Percentiles rank a stretch among this genome's conserved stretches.
Conservation (phyloP, 1,140 invertebrate species). For the Leptonema lineaticorne region DNA sequence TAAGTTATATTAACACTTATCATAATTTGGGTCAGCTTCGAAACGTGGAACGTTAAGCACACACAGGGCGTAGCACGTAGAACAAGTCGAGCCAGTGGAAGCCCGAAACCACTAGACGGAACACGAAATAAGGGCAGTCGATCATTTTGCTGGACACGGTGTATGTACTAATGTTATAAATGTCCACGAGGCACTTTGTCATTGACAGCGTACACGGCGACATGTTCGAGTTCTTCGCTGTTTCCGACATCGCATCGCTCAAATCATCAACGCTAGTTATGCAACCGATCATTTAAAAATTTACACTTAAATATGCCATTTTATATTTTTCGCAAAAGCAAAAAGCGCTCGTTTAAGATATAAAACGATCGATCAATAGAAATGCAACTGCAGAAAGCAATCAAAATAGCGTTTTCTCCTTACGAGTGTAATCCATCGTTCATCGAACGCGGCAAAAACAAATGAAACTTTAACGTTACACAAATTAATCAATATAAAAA, state of each 20-base stretch:
- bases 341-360: no score
- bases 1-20: no score
- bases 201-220: constrained; percentile 4
- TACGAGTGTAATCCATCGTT: constrained; percentile 7
- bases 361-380: no score
- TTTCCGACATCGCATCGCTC: constrained; percentile 18
- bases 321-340: no score
- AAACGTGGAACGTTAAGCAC: not conserved
- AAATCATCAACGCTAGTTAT: no score
- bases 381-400: constrained; percentile 4
- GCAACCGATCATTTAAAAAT: no score
- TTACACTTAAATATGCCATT: no score
- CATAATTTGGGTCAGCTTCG: no score
- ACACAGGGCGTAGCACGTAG: not conserved
- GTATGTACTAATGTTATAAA: not conserved
- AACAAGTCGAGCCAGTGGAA: not conserved
- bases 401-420: not conserved
- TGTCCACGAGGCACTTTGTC: constrained; percentile 15
- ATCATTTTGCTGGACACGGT: not conserved
- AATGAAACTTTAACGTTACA: not conserved
- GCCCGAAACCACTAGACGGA: not conserved
- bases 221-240: no score
- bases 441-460: not conserved
- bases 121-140: not conserved
- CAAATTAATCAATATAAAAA: not conserved